Evolutionary conservation across 2,797 vertebrate genomes (phyloP).

Genomic region (Poliocrania exsul): DNA sequence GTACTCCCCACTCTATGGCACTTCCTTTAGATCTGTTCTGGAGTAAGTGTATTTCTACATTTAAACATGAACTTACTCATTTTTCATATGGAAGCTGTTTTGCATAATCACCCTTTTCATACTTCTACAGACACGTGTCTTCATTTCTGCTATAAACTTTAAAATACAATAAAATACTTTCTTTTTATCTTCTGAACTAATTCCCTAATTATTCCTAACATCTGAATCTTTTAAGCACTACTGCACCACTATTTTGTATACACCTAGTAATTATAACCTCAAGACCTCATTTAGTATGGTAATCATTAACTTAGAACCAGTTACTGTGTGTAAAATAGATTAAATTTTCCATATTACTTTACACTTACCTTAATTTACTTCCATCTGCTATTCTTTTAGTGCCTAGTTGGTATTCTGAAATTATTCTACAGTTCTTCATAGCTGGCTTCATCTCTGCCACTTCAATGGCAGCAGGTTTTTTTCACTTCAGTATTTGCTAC

Average conservation of each 20-base stretch:
- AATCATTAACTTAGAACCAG: neutral
- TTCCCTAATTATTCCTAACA: neutral
- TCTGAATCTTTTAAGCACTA: neutral
- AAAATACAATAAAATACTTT: rapidly evolving
- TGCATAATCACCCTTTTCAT: neutral
- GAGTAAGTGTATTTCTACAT: neutral
- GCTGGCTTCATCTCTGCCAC: neutral
- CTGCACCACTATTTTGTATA: neutral
- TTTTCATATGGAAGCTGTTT: neutral
- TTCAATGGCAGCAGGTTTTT: neutral
- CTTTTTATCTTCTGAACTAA: neutral
- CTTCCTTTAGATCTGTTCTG: neutral
- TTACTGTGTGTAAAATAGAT: neutral
- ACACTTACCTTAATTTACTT: neutral
- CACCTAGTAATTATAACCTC: neutral
- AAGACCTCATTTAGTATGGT: neutral
- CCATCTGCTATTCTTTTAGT: neutral
- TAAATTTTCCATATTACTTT: neutral
- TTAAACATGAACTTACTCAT: neutral
- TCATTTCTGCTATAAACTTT: neutral
- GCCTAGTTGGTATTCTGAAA: neutral
- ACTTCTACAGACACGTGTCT: rapidly evolving
- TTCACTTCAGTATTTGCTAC: neutral
- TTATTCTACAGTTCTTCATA: neutral
- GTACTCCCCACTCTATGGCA: neutral